phyloP scores from a whole-genome alignment of 2,797 vertebrate species.

The Muscicapa comitata region DNA sequence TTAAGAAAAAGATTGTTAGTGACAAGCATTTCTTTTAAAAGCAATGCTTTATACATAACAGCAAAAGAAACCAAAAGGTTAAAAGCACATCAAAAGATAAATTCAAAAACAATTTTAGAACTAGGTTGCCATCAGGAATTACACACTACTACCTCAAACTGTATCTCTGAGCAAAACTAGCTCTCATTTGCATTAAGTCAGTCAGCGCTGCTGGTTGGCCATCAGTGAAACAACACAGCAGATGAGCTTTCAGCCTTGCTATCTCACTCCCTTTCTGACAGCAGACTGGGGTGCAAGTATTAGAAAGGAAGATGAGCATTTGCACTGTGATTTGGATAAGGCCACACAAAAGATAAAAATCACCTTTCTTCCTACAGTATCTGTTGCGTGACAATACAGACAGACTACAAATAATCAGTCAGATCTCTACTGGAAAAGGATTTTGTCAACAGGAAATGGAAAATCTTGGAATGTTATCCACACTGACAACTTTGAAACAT shows the following conservation, averaged over 20 bases:
- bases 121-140: background rate
- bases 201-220: background rate
- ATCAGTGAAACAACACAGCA: background rate
- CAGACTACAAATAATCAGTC: background rate
- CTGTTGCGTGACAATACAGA: background rate
- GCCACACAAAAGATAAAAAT: background rate
- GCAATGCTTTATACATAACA: background rate
- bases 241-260: background rate
- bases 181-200: background rate
- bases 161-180: background rate
- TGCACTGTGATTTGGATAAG: background rate
- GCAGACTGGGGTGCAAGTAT: background rate
- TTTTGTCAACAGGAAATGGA: background rate
- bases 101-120: background rate
- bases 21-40: background rate
- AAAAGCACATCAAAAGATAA: slow-evolving; percentile 8
- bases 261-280: background rate
- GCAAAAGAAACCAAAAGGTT: background rate
- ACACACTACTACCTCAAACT: background rate
- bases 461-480: background rate
- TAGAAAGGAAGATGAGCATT: background rate
- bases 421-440: background rate
- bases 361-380: background rate
- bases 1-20: background rate
- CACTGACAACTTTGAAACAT: background rate